Base-by-base conservation (phyloP, 2,888 invertebrate genomes). In the Leucophora obtusa region DNA sequence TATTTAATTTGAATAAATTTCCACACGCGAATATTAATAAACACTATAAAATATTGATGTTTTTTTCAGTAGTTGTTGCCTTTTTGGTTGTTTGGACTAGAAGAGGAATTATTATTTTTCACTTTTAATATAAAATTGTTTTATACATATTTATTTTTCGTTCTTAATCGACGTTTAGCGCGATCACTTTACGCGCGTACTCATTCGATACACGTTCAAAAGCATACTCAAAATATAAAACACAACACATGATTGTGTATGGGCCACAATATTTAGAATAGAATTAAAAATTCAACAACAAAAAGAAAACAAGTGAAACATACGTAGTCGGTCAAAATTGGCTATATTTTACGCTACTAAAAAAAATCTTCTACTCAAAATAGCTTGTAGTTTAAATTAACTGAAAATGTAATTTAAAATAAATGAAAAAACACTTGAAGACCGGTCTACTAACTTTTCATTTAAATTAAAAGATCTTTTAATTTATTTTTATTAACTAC, bases 11-110 rank as follows among this genome's bases (percentile, higher is more conserved):
- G 21, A 74, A 73, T 81, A 65, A 80, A 80, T 80, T 80, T 80
- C 80, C 75, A 75, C 75, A 76, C 80, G 56, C 77, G 73, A 77
- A 71, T 81, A 77, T 77, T 77, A 81, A 74, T 70, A 77, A 81
- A 81, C 70, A 70, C 77, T 77, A 74, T 77, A 77, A 81, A 77
- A 76, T 81, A 81, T 81, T 81, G 81, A 81, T 70, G 73, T 66
- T 74, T 69, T 60, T 60, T 54, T 50, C 15, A 28, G 14, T 66
- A 43, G 54, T 74, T 69, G 38, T 47, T 47, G 43, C 43, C 38
- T 50, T 59, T 72, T 71, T 72, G 63, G 66, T 81, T 70, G 56
- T 77, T n/a, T n/a, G n/a, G 81, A 81, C 81, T 77, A 81, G 77
- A 77, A 66, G 51, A 72, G 54, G 69, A 69, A 69, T 69, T 77